These are phyloP conservation scores for Hirtodrosophila duncani DNA, from an alignment of 2,888 invertebrate genomes.

Conservation along the genomic window DNA sequence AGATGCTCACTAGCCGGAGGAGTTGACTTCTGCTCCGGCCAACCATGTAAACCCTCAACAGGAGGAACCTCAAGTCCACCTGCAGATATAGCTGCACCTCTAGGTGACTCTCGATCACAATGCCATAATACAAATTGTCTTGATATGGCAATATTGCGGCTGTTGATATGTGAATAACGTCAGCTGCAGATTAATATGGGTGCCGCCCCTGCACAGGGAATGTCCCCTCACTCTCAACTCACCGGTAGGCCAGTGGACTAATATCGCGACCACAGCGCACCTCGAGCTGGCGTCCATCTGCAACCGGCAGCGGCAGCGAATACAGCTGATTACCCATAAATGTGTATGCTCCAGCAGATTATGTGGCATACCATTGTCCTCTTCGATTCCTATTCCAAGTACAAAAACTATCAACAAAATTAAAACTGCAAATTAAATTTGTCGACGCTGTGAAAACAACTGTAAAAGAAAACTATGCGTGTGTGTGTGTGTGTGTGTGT, in stretches of 20 bases:
- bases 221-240: slow-evolving; percentile 29
- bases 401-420: no score
- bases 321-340: slow-evolving; percentile 88
- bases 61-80: no score
- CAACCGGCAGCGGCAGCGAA: slow-evolving; percentile 85
- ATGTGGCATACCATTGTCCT: slow-evolving; percentile 34
- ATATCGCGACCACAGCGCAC: slow-evolving; percentile 85
- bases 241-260: slow-evolving; percentile 86
- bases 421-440: no score
- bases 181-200: slow-evolving; percentile 7
- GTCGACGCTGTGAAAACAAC: no score
- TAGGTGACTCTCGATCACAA: no score
- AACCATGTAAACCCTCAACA: no score
- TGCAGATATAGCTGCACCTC: not conserved
- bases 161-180: slow-evolving; percentile 72
- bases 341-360: slow-evolving; percentile 80
- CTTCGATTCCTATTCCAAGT: not conserved
- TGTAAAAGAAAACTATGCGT: no score
- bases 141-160: slow-evolving; percentile 88
- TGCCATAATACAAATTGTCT: slow-evolving; percentile 83
- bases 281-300: no score
- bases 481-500: no score
- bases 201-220: no score
- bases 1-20: no score
- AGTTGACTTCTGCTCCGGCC: no score